These are phyloP conservation scores for Trachythela sp. DNA, from an alignment of 64 coral and sea anemone species.

Conservation along the genomic window DNA sequence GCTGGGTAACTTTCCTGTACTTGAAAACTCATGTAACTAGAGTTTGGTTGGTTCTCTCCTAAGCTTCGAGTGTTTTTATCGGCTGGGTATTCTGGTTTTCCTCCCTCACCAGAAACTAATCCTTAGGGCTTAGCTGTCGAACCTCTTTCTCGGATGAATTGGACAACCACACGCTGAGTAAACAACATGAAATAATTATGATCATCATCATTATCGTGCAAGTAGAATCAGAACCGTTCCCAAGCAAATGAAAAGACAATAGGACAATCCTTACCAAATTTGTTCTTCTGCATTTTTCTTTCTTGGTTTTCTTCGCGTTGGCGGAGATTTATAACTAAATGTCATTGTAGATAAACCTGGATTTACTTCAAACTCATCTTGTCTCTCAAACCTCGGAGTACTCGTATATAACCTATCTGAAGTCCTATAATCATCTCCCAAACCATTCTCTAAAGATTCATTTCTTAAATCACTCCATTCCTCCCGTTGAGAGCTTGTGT, in stretches of 20 bases:
- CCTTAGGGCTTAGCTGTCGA: too few relatives aligned
- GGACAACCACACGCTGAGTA: too few relatives aligned
- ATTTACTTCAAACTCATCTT: neutral
- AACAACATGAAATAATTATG: too few relatives aligned
- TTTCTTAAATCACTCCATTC: neutral
- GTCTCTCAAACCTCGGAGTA: neutral
- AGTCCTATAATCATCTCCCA: neutral
- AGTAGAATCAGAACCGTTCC: neutral
- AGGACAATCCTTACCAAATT: neutral
- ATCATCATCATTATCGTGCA: too few relatives aligned
- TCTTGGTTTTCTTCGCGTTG: neutral
- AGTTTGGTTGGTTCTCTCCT: too few relatives aligned
- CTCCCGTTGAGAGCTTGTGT: neutral
- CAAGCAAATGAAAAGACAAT: neutral
- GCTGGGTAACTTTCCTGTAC: too few relatives aligned
- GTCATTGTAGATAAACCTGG: neutral
- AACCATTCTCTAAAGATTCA: neutral
- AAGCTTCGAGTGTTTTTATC: too few relatives aligned
- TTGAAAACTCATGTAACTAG: too few relatives aligned
- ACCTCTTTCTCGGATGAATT: too few relatives aligned
- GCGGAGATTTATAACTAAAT: slow-evolving; percentile 13
- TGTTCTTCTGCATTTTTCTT: neutral
- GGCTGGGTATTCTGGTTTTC: too few relatives aligned
- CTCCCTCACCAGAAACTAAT: too few relatives aligned
- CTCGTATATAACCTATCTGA: neutral